Evolutionary conservation across 2,113 vertebrate genomes (phyloP).

Genomic region (Phalacrocorax brasilianus): DNA sequence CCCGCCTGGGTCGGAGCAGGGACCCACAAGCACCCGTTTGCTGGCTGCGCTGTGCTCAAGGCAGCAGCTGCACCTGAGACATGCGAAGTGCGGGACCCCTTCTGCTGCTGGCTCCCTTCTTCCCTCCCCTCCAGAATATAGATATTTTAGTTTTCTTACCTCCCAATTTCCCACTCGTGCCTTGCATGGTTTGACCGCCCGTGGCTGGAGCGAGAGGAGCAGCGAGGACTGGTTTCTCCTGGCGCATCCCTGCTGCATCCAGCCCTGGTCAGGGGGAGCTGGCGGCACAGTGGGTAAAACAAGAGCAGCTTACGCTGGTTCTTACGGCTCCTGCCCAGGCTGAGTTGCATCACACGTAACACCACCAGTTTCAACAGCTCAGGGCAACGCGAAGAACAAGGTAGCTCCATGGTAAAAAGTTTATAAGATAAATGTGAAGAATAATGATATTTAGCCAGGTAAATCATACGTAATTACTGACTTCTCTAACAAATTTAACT

Average conservation of each 20-base stretch:
- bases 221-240: neutral
- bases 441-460: neutral
- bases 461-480: accelerated
- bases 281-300: too few relatives aligned
- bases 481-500: neutral
- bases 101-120: neutral
- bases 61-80: accelerated
- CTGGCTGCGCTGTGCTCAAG: accelerated
- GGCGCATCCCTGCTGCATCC: neutral
- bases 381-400: accelerated
- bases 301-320: neutral
- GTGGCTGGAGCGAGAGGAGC: neutral
- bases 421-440: neutral
- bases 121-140: neutral
- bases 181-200: neutral
- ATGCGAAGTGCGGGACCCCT: neutral
- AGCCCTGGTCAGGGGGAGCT: neutral
- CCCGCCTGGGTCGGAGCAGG: neutral
- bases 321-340: neutral
- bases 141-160: neutral
- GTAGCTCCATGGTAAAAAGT: neutral
- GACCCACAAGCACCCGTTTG: neutral
- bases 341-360: neutral
- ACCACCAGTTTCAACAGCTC: neutral
- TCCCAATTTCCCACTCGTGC: accelerated